Conservation (phyloP, 2,797 vertebrate species). For the Acomys russatus region DNA sequence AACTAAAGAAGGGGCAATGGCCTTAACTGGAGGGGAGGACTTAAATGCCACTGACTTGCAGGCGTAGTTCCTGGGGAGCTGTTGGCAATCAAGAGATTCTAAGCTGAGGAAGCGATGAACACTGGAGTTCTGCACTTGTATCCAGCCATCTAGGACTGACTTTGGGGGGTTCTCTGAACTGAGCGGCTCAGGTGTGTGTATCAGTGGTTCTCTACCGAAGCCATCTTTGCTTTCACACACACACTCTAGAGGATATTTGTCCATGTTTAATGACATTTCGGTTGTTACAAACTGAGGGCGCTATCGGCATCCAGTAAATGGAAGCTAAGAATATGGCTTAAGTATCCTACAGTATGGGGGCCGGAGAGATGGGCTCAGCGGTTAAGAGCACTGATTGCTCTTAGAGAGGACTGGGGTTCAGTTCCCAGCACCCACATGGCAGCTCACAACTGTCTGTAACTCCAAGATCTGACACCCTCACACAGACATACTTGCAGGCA, state of each 20-base stretch:
- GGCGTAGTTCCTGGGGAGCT: background rate
- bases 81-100: background rate
- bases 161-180: background rate
- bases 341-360: background rate
- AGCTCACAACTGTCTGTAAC: no score
- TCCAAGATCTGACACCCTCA: no score
- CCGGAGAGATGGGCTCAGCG: no score
- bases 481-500: no score
- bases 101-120: background rate
- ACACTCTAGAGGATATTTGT: background rate
- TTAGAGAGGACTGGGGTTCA: no score
- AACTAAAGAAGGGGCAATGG: background rate
- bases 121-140: background rate
- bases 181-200: background rate
- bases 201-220: background rate
- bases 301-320: background rate
- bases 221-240: background rate
- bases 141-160: constrained; percentile 34
- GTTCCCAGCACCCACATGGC: no score
- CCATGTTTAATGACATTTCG: constrained; percentile 41
- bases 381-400: no score
- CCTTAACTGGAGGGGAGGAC: background rate
- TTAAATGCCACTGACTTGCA: constrained; percentile 11
- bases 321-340: background rate
- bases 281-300: background rate